Conservation (phyloP, 2,888 invertebrate genomes). For the Oxyscelio sp. region DNA sequence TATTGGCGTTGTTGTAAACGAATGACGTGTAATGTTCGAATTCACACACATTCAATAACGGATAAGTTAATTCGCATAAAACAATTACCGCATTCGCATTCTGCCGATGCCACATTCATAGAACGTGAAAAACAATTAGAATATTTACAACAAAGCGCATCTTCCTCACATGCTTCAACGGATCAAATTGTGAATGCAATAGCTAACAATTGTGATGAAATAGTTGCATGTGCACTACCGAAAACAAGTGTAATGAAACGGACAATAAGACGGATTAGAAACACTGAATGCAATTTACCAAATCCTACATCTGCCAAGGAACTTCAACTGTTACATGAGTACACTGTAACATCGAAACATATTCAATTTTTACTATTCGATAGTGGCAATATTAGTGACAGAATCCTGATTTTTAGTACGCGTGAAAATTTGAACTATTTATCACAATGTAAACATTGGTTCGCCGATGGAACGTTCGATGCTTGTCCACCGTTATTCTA, state of each 20-base stretch:
- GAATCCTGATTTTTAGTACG: conserved; percentile 3
- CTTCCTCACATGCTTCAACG: not conserved
- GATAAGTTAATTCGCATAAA: no score
- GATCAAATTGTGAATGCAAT: conserved; percentile 9
- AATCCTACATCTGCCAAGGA: not conserved
- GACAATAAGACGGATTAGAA: conserved; percentile 7
- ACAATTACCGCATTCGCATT: no score
- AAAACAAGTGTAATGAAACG: conserved; percentile 5
- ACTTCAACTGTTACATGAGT: not conserved
- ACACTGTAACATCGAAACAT: not conserved
- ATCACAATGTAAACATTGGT: not conserved
- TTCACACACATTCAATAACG: not conserved
- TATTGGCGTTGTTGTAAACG: conserved; percentile 11
- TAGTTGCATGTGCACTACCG: conserved; percentile 4
- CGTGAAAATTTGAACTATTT: conserved; percentile 6
- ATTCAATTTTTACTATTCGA: not conserved
- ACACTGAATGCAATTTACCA: conserved; percentile 1
- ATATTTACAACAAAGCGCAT: not conserved
- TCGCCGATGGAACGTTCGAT: conserved; percentile 5
- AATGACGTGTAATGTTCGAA: conserved; percentile 1
- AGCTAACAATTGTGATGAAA: conserved; percentile 9
- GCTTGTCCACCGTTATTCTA: conserved; percentile 1
- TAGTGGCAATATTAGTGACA: not conserved
- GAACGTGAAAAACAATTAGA: conserved; percentile 1
- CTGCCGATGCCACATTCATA: conserved; percentile 5